These are phyloP conservation scores for Cylloceria caligata DNA, from an alignment of 2,888 invertebrate species.

Conservation along the genomic window DNA sequence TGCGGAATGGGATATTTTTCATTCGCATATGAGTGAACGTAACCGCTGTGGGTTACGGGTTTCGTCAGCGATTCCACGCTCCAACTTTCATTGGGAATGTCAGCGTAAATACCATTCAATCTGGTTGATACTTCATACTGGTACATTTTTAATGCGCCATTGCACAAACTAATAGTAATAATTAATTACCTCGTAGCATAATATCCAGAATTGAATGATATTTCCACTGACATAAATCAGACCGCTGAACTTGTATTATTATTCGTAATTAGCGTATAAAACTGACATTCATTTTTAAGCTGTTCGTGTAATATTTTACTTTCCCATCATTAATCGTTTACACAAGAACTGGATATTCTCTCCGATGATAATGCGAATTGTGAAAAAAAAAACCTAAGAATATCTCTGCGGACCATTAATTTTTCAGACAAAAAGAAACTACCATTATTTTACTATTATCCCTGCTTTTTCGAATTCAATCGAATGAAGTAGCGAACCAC, in stretches of 20 bases:
- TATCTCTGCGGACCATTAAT: conserved; percentile 38
- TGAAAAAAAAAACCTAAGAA: conserved; percentile 17
- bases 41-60: too few species aligned
- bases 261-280: conserved; percentile 44
- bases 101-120: conserved; percentile 15
- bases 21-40: conserved; percentile 1
- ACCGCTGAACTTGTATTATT: conserved; percentile 48
- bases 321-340: neutral
- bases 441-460: conserved; percentile 6
- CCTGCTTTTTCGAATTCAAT: conserved; percentile 18
- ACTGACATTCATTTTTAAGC: conserved; percentile 36
- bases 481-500: conserved; percentile 2
- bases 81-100: conserved; percentile 21
- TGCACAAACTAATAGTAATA: conserved; percentile 8
- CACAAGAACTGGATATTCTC: neutral
- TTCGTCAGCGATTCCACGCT: conserved; percentile 5
- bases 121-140: neutral
- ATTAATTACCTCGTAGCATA: neutral
- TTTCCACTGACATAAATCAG: conserved; percentile 1
- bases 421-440: conserved; percentile 23
- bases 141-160: conserved; percentile 14
- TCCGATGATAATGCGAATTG: neutral
- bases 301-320: neutral
- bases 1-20: conserved; percentile 19
- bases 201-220: neutral